phyloP scores from a whole-genome alignment of 2,797 vertebrate species.

The Natrix natrix region DNA sequence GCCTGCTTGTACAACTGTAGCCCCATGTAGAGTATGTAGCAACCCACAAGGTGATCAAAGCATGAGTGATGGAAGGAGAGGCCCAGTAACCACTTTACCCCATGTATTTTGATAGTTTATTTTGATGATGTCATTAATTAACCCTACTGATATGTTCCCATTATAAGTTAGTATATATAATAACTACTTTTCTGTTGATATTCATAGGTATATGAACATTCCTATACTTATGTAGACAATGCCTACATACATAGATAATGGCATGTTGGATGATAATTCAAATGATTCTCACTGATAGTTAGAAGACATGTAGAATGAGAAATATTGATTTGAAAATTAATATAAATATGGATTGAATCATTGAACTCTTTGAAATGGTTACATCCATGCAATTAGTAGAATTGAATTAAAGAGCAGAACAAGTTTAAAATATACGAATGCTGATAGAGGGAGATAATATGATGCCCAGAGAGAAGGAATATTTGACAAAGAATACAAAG shows the following conservation, averaged over 20 bases:
- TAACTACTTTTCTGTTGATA: not conserved
- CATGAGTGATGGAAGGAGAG: too few relatives aligned
- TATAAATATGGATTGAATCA: not conserved
- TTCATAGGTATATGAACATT: not conserved
- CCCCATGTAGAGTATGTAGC: too few relatives aligned
- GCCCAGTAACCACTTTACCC: not conserved
- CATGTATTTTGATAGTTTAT: not conserved
- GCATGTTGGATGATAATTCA: not conserved
- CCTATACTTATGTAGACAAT: not conserved
- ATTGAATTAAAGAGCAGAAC: not conserved
- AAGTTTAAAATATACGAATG: not conserved
- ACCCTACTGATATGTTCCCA: not conserved
- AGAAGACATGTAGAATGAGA: not conserved
- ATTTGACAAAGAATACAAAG: not conserved
- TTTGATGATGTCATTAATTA: not conserved
- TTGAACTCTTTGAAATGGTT: not conserved
- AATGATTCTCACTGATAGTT: not conserved
- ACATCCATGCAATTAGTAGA: not conserved
- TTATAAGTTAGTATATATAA: not conserved
- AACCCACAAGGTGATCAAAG: too few relatives aligned
- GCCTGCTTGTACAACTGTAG: too few relatives aligned
- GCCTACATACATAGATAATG: not conserved
- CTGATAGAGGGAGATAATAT: not conserved
- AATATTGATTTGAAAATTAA: not conserved
- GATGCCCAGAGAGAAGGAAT: not conserved